These are phyloP conservation scores for Smithornis capensis DNA, from an alignment of 2,113 vertebrate species.

Conservation along the genomic window DNA sequence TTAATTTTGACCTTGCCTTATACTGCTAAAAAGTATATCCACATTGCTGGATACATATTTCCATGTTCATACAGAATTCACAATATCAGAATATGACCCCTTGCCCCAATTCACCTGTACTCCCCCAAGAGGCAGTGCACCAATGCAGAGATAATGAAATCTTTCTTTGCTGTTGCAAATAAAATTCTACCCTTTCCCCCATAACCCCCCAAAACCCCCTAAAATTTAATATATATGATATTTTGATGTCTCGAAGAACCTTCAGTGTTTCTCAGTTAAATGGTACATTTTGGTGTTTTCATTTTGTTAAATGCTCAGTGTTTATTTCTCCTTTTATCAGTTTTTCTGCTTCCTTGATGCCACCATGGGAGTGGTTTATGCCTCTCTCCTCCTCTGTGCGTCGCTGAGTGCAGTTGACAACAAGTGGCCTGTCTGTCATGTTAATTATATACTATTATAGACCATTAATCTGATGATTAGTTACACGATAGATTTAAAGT, in stretches of 20 bases:
- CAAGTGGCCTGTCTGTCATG: constrained; percentile 54
- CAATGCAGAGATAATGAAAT: neutral
- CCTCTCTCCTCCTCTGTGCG: neutral
- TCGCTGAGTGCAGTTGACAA: constrained; percentile 12
- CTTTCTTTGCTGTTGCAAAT: neutral
- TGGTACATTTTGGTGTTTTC: neutral
- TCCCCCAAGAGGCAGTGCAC: neutral
- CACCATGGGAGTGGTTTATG: neutral
- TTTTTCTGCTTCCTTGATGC: neutral
- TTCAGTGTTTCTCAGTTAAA: neutral
- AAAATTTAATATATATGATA: neutral
- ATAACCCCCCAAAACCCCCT: fast-evolving
- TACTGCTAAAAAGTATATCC: neutral
- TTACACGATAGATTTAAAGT: constrained; percentile 43
- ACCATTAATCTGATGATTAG: constrained; percentile 68
- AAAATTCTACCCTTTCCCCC: neutral
- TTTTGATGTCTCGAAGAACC: neutral
- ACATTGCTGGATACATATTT: neutral
- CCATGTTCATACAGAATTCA: neutral
- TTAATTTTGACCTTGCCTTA: neutral
- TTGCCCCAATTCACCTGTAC: neutral
- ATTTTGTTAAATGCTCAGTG: neutral
- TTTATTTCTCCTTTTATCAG: neutral
- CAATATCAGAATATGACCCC: neutral
- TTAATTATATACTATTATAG: constrained; percentile 69